Conservation (phyloP, 1,140 invertebrate species). For the Drosophila varians region DNA sequence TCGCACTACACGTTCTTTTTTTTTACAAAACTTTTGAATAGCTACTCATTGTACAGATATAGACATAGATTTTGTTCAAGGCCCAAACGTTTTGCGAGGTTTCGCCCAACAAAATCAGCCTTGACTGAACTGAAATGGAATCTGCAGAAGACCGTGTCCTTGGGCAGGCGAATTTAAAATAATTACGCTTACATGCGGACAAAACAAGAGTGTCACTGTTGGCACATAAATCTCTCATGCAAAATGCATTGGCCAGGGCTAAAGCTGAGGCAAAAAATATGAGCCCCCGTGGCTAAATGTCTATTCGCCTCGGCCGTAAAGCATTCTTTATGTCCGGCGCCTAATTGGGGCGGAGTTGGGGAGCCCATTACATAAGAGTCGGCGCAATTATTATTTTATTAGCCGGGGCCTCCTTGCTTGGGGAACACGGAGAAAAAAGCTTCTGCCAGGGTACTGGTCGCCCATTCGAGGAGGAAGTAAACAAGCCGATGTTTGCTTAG, state of each 20-base stretch:
- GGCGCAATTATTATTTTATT: conserved; percentile 72
- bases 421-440: neutral
- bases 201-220: conserved; percentile 24
- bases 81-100: conserved; percentile 38
- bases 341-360: conserved; percentile 61
- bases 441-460: neutral
- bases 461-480: conserved; percentile 30
- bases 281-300: conserved; percentile 17
- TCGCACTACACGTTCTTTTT: conserved; percentile 31
- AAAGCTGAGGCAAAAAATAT: conserved; percentile 14
- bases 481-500: conserved; percentile 37
- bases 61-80: conserved; percentile 65
- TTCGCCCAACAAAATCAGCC: conserved; percentile 37
- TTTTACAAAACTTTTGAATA: conserved; percentile 32
- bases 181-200: conserved; percentile 51
- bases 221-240: conserved; percentile 48
- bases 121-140: conserved; percentile 40
- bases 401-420: conserved; percentile 11
- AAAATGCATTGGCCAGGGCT: conserved; percentile 40
- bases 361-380: conserved; percentile 64
- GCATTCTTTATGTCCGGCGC: conserved; percentile 50
- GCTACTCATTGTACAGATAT: conserved; percentile 3
- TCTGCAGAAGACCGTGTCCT: conserved; percentile 13
- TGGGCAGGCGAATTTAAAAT: conserved; percentile 56
- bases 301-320: conserved; percentile 36